Evolutionary conservation across 2,797 vertebrate species (phyloP).

Genomic region (Falco naumanni): DNA sequence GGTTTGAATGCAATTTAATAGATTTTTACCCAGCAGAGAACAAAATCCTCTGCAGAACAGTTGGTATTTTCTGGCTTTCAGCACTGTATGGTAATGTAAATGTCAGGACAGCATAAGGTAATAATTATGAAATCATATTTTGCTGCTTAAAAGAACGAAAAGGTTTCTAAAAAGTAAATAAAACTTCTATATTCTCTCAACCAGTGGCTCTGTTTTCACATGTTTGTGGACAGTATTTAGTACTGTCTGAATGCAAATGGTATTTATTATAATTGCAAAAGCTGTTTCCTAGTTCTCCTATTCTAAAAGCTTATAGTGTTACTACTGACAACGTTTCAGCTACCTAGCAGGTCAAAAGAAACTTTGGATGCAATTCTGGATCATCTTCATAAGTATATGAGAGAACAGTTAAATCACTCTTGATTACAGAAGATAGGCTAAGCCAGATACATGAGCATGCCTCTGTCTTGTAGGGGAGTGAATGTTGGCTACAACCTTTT

Average conservation of each 20-base stretch:
- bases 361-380: background rate
- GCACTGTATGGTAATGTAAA: constrained; percentile 64
- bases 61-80: constrained; percentile 68
- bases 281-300: background rate
- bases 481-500: background rate
- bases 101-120: constrained; percentile 65
- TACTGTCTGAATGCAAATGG: constrained; percentile 11
- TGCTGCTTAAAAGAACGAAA: constrained; percentile 59
- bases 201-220: background rate
- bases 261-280: constrained; percentile 39
- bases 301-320: background rate
- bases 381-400: background rate
- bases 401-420: background rate
- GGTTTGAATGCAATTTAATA: constrained; percentile 29
- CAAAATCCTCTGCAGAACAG: constrained; percentile 65
- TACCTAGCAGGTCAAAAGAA: background rate
- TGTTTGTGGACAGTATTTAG: constrained; percentile 27
- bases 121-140: constrained; percentile 68
- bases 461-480: background rate
- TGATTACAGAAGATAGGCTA: background rate
- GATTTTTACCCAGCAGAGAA: constrained; percentile 51
- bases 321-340: background rate
- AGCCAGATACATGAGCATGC: background rate
- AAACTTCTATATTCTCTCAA: background rate
- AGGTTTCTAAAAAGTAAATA: constrained; percentile 59